Evolutionary conservation across 2,113 vertebrate species (phyloP), one percentile per base, ranked within the genome.

Genomic region (Labrus mixtus): DNA sequence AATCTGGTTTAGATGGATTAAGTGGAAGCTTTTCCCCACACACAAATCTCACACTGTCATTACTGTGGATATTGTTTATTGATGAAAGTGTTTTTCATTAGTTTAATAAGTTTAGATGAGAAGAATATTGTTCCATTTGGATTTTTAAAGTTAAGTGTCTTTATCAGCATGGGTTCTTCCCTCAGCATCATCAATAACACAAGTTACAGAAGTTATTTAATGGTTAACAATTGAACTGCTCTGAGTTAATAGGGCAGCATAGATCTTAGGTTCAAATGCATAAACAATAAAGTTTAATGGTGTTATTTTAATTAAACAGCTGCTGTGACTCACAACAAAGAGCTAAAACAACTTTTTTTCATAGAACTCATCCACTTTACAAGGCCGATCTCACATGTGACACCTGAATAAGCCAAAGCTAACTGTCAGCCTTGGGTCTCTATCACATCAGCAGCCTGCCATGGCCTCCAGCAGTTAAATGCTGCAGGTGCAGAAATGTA

Each of bases 401-500:
- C 59, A 67, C 39, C 51, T 50, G 29, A 73, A 23, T 23, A 36
- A 53, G 43, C 22, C 29, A 48, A 82, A 58, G 12, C 17, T 36
- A 81, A 60, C 43, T 9, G 48, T 76, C 73, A 60, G 29, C 33
- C 23, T 61, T 46, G 54, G 70, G 4, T 69, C 13, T 53, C 25
- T 67, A 56, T 69, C 17, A 8, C 64, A 48, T n/a, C 41, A 55
- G 15, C 48, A 51, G 50, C 19, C 75, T 59, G 36, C 76, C 11
- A 10, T 56, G 51, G 11, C 45, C 25, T 55, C 16, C 39, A 43
- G 62, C 20, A 43, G 59, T 77, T 73, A 67, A 73, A 81, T 56
- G 64, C 67, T 51, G 58, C 56, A 72, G 39, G 60, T 57, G 79
- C 58, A 78, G 82, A 71, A 85, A 86, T 60, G 39, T n/a, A 53